Percentiles rank a stretch among this genome's conserved stretches.
Conservation (phyloP, 2,113 vertebrate species). For the Naja naja region DNA sequence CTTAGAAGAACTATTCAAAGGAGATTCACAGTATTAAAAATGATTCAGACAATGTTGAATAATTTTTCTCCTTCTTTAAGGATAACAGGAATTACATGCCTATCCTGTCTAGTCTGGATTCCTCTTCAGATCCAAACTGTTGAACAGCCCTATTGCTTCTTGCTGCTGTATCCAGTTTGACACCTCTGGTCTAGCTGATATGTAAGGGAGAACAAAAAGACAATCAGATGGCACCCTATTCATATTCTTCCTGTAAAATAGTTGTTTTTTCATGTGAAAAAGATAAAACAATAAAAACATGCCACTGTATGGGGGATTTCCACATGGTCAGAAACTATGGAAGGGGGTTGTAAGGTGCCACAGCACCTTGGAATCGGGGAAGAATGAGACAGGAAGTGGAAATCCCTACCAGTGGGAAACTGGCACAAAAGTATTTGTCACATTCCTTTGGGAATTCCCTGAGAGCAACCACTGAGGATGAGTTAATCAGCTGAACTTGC, state of each 20-base stretch:
- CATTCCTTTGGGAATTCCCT: not conserved
- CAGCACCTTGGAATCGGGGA: not conserved
- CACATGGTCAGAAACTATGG: not conserved
- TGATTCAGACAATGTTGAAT: not conserved
- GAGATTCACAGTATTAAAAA: not conserved
- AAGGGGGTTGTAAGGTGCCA: not conserved
- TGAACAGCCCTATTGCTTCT: not conserved
- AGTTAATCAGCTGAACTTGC: not conserved
- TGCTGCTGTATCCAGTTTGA: not conserved
- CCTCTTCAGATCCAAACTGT: not conserved
- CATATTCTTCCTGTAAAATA: not conserved
- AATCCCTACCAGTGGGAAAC: not conserved
- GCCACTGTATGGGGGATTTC: not conserved
- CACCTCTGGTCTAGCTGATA: not conserved
- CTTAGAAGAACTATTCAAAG: not conserved
- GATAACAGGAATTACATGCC: not conserved
- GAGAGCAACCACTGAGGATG: not conserved
- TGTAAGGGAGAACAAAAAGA: not conserved
- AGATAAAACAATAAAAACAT: not conserved
- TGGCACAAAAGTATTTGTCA: not conserved
- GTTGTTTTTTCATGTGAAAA: not conserved
- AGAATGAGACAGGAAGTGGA: not conserved
- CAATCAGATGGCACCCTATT: not conserved
- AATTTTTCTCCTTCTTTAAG: not conserved
- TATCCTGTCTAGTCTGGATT: not conserved